Conservation (phyloP, 2,113 vertebrate species). For the Bambusicola thoracicus region DNA sequence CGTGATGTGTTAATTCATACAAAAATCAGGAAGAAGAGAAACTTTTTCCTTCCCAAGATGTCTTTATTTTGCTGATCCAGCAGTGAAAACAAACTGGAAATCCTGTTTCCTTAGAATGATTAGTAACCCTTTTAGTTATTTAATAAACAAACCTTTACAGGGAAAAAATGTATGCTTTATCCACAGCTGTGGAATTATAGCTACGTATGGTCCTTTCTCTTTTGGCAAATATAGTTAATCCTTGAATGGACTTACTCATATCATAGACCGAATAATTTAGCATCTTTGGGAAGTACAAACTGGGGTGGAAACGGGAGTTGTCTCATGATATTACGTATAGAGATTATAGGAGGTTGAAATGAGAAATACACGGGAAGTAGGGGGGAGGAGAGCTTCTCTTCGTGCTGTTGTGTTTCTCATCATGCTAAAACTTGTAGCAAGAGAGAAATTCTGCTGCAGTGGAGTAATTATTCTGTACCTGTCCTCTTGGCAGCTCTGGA, state of each 20-base stretch:
- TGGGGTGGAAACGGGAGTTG: conserved; percentile 49
- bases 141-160: background rate
- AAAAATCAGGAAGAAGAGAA: background rate
- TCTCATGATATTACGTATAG: background rate
- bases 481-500: conserved; percentile 54
- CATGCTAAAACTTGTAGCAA: background rate
- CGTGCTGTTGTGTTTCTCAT: background rate
- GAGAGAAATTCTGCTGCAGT: background rate
- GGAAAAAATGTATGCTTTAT: background rate
- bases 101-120: background rate
- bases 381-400: background rate
- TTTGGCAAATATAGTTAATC: conserved; percentile 1
- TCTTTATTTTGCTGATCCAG: background rate
- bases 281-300: conserved; percentile 73
- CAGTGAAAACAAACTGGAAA: background rate
- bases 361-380: background rate
- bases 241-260: conserved; percentile 57
- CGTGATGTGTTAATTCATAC: background rate
- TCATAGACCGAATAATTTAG: conserved; percentile 81
- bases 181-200: background rate
- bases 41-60: background rate
- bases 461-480: conserved; percentile 65
- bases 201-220: background rate
- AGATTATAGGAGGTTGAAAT: background rate
- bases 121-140: background rate